phyloP scores from a whole-genome alignment of 2,888 invertebrate genomes.

The Ecliptopera silaceata region DNA sequence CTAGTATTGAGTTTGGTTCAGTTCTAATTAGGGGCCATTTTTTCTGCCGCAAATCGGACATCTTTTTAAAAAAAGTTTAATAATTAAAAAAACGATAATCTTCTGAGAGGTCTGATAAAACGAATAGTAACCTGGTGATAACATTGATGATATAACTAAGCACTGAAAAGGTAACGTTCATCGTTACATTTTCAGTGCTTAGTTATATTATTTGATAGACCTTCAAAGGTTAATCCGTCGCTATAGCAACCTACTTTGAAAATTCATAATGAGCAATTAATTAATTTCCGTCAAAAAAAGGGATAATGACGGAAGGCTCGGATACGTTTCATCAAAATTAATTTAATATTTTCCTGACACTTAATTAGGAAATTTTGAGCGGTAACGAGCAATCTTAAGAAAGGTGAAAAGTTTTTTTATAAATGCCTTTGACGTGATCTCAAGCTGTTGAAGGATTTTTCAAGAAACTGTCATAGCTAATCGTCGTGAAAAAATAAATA shows the following conservation, averaged over 20 bases:
- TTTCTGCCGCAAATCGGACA: too few relatives aligned
- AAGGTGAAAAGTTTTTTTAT: not conserved
- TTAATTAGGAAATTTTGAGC: slow-evolving; percentile 28
- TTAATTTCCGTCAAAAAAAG: slow-evolving; percentile 57
- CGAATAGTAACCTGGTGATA: too few relatives aligned
- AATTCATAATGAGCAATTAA: slow-evolving; percentile 64
- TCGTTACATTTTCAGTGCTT: too few relatives aligned
- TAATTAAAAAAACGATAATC: too few relatives aligned
- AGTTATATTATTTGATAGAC: too few relatives aligned
- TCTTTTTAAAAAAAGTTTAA: too few relatives aligned
- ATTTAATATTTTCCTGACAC: slow-evolving; percentile 37
- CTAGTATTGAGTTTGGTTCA: too few relatives aligned
- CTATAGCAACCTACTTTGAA: slow-evolving; percentile 42
- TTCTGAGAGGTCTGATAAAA: too few relatives aligned
- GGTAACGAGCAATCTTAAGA: slow-evolving; percentile 24
- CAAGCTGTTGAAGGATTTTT: not conserved
- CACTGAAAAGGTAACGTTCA: too few relatives aligned
- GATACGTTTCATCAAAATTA: slow-evolving; percentile 32
- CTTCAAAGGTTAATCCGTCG: slow-evolving; percentile 38
- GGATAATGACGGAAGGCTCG: slow-evolving; percentile 48
- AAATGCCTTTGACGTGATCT: not conserved
- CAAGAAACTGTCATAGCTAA: not conserved
- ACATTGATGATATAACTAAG: too few relatives aligned
- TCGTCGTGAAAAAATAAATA: not conserved
- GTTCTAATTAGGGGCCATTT: too few relatives aligned